Conservation (phyloP, 2,797 vertebrate species). For the Galago senegalensis region DNA sequence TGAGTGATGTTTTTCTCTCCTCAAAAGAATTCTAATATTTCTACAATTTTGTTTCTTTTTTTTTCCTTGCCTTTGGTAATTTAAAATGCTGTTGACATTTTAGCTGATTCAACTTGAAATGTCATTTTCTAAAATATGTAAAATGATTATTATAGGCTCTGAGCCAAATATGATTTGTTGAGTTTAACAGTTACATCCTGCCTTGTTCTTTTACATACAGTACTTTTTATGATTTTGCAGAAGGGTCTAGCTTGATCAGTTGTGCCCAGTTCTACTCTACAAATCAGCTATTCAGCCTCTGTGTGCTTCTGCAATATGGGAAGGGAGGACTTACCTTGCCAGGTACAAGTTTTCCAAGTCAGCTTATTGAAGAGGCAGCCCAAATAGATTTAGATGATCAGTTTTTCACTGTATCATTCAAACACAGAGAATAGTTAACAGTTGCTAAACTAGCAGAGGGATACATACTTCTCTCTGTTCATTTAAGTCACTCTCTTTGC, state of each 20-base stretch:
- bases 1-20: slow-evolving; percentile 9
- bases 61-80: slow-evolving; percentile 35
- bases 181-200: slow-evolving; percentile 41
- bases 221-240: slow-evolving; percentile 62
- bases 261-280: slow-evolving; percentile 28
- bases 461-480: not conserved
- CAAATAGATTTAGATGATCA: slow-evolving; percentile 11
- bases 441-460: not conserved
- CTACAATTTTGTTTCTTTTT: slow-evolving; percentile 18
- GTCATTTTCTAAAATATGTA: slow-evolving; percentile 45
- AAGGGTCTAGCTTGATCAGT: slow-evolving; percentile 57
- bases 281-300: slow-evolving; percentile 45
- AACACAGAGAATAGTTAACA: not conserved
- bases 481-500: slow-evolving; percentile 17
- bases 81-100: slow-evolving; percentile 70
- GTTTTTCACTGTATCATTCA: not conserved
- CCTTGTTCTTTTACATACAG: slow-evolving; percentile 57
- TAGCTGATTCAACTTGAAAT: slow-evolving; percentile 65
- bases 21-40: slow-evolving; percentile 17
- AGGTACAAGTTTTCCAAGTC: slow-evolving; percentile 34
- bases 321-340: slow-evolving; percentile 28
- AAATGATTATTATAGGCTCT: slow-evolving; percentile 39
- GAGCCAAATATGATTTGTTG: slow-evolving; percentile 59
- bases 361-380: slow-evolving; percentile 7
- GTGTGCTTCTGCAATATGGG: not conserved